Base-by-base conservation (phyloP, 2,113 vertebrate genomes). In the Ardeotis arabs region DNA sequence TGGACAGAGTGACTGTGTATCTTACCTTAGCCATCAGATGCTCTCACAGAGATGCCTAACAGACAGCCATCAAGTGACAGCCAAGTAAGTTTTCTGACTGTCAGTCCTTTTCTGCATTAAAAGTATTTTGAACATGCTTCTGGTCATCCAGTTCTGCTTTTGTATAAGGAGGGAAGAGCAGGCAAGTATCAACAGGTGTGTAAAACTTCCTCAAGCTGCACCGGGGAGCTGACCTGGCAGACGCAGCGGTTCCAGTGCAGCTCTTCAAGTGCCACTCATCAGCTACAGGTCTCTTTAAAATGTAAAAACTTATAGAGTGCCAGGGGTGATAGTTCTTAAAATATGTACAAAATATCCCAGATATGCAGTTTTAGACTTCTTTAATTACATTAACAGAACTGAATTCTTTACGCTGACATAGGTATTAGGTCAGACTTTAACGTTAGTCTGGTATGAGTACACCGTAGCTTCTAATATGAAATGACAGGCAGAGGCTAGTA, bases 101-200 rank as follows among this genome's bases (percentile, higher is more conserved):
- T 45, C 25, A 1, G 6, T 5, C 44, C 31, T 76, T 20, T 37
- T 12, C 53, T 17, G 45, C 29, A 0, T 14, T 31, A 23, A 27
- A 17, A 8, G 2, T 20, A 4, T 25, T 60, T 23, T 29, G 52
- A 37, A 10, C 18, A 0, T 7, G 17, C 16, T 9, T 53, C 45
- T 37, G 45, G 22, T 23, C 35, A 1, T 13, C 63, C 35, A 4
- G 0, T 50, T 55, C 47, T 39, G 1, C 6, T 35, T 27, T 9
- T 2, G 20, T 16, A 0, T 18, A 8, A 9, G 0, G 5, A 55
- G 58, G 75, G 25, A 33, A 4, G 15, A 4, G 0, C 5, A 27
- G 72, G 35, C 29, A 23, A 39, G 50, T 4, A 0, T 8, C 55
- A 1, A 31, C 25, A n/a, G 55, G 5, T 31, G 7, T 7, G 13